phyloP scores from a whole-genome alignment of 2,113 vertebrate species.

The Daboia siamensis region DNA sequence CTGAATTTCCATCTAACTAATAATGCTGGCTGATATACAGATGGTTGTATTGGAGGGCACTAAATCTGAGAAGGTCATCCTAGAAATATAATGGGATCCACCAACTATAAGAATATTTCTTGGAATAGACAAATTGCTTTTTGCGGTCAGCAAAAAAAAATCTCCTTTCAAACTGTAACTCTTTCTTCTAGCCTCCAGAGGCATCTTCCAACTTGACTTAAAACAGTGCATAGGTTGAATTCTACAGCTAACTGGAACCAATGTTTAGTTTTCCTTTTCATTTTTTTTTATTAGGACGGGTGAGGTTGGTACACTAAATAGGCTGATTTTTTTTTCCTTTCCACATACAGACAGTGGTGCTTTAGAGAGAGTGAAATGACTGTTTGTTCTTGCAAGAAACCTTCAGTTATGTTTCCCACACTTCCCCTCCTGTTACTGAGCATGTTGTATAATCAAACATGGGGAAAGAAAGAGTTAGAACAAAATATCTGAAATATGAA shows the following conservation, averaged over 20 bases:
- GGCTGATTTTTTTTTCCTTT: not conserved
- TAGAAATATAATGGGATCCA: not conserved
- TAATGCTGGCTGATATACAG: not conserved
- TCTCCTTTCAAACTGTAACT: conserved; percentile 41
- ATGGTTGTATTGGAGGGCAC: not conserved
- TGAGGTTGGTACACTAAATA: conserved; percentile 15
- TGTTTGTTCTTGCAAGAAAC: conserved; percentile 16
- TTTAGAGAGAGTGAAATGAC: conserved; percentile 6
- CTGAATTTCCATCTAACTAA: not conserved
- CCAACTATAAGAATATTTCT: not conserved
- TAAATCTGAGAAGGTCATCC: not conserved
- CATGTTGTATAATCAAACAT: conserved; percentile 39
- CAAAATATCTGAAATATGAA: conserved; percentile 27
- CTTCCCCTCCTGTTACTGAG: not conserved
- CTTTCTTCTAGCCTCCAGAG: conserved; percentile 41
- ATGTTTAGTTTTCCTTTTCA: conserved; percentile 46
- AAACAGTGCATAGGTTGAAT: not conserved
- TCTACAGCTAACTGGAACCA: conserved; percentile 41
- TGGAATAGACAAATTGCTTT: conserved; percentile 55
- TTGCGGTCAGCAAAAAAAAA: conserved; percentile 46
- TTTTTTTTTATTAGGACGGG: conserved; percentile 39
- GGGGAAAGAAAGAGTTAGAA: conserved; percentile 25
- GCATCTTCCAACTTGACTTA: conserved; percentile 44
- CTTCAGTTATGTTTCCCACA: not conserved
- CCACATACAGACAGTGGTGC: not conserved